Conservation (phyloP, 2,797 vertebrate species). For the Phataginus tetradactyla region DNA sequence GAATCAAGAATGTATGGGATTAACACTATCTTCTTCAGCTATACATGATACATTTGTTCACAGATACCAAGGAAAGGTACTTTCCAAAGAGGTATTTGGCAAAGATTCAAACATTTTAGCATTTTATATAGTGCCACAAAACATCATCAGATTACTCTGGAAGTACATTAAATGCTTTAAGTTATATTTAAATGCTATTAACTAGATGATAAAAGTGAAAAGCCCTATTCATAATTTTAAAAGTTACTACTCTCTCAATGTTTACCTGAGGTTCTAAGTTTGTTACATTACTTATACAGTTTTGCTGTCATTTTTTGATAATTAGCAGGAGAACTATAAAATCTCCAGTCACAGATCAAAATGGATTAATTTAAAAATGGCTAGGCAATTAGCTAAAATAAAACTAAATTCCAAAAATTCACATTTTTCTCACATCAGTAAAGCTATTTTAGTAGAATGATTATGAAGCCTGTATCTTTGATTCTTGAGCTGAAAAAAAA, state of each 20-base stretch:
- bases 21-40: slow-evolving; percentile 59
- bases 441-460: background rate
- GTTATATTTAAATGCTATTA: slow-evolving; percentile 53
- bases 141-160: slow-evolving; percentile 67
- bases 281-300: slow-evolving; percentile 28
- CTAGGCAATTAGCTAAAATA: slow-evolving; percentile 54
- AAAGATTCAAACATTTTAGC: slow-evolving; percentile 62
- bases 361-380: slow-evolving; percentile 38
- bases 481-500: slow-evolving; percentile 14
- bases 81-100: slow-evolving; percentile 62
- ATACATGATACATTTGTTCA: slow-evolving; percentile 60
- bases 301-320: slow-evolving; percentile 4
- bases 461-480: background rate
- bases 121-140: slow-evolving; percentile 61
- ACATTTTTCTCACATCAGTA: background rate
- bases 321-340: slow-evolving; percentile 57
- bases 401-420: slow-evolving; percentile 26
- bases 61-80: slow-evolving; percentile 53
- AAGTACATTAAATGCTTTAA: slow-evolving; percentile 57
- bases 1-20: slow-evolving; percentile 7
- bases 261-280: slow-evolving; percentile 34
- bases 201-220: slow-evolving; percentile 75
- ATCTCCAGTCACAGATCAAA: slow-evolving; percentile 50
- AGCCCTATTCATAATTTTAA: slow-evolving; percentile 46
- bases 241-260: slow-evolving; percentile 44